A percentile compares a stretch with the other conserved stretches of the same genome.
Conservation (phyloP, 2,797 vertebrate species). For the Microhierax caerulescens region DNA sequence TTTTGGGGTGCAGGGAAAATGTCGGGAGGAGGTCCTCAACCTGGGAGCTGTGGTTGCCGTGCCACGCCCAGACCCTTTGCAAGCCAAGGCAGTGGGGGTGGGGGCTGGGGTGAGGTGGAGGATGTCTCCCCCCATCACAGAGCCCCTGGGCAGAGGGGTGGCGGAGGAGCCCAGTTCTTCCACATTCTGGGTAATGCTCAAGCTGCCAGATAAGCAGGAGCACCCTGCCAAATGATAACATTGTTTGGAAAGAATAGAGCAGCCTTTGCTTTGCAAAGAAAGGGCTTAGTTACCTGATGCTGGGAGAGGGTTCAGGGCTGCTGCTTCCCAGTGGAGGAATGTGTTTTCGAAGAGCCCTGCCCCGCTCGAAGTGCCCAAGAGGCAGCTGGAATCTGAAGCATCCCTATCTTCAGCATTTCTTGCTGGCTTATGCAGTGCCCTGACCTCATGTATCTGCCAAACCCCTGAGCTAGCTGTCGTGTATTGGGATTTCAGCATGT, state of each 20-base stretch:
- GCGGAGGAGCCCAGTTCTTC: slow-evolving; percentile 23
- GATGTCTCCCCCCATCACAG: not conserved
- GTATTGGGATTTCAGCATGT: accelerated
- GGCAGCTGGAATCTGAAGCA: slow-evolving; percentile 42
- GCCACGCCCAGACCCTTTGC: not conserved
- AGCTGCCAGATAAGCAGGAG: slow-evolving; percentile 44
- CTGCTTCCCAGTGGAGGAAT: slow-evolving; percentile 5
- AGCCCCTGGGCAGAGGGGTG: not conserved
- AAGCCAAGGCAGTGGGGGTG: not conserved
- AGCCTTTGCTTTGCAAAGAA: slow-evolving; percentile 13
- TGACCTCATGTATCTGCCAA: not conserved
- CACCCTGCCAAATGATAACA: slow-evolving; percentile 18
- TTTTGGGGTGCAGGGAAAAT: not conserved
- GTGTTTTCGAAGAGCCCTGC: slow-evolving; percentile 22
- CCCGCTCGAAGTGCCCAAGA: not conserved
- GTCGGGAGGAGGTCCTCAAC: not conserved
- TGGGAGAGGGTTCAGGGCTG: not conserved
- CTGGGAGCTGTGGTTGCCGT: not conserved
- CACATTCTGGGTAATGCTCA: slow-evolving; percentile 38
- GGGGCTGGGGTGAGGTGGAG: too few relatives aligned
- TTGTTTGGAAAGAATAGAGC: slow-evolving; percentile 51
- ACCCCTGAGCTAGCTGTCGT: not conserved
- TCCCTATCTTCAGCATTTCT: slow-evolving; percentile 24
- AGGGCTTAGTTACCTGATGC: not conserved
- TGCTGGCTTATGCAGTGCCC: not conserved